Evolutionary conservation across 2,797 vertebrate species (phyloP), one percentile per base, ranked within the genome.

Genomic region (Anolis apletophallus): DNA sequence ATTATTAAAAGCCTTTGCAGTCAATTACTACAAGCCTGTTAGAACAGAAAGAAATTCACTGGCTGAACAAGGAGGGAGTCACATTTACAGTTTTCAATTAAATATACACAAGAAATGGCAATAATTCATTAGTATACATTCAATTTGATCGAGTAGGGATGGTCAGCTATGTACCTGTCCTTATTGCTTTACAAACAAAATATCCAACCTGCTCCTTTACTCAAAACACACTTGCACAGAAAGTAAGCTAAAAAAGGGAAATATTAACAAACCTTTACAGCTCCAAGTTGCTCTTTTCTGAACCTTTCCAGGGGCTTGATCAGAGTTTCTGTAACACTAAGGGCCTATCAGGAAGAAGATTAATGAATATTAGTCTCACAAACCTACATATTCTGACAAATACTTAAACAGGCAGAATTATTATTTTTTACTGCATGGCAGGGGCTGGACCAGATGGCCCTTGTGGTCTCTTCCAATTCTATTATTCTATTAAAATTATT

Each of bases 281-380:
- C 96, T 94, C 99, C 98, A 57, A 99, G 98, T 83, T 99, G 98
- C 4, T 99, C 98, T 95, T 99, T 99, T 85, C 99, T 97, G 97
- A 99, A 99, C 94, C 97, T 98, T 96, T 99, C 99, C 96, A 99
- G 95, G 81, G 99, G 99, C 94, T 99, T 99, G 96, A 99, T 99
- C 94, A 99, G 96, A 68, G 98, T 99, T 95, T 99, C 99, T 23
- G 97, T 99, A 95, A 99, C 98, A 97, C 98, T 99, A 90, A 97
- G 96, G 94, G 98, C 98, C 99, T 99, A 36, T 6, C 57, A 91
- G 91, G 73, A 86, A 91, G 84, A 91, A 91, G 77, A 79, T 59
- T 32, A 92, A 21, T 52, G 94, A 1, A 32, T 4, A 26, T 95
- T 94, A 96, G 84, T 26, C 88, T 93, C 92, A 69, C 32, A 85